A percentile compares a stretch with the other conserved stretches of the same genome.
Evolutionary conservation across 2,113 vertebrate genomes (phyloP).

Genomic region (Siniperca knerii): DNA sequence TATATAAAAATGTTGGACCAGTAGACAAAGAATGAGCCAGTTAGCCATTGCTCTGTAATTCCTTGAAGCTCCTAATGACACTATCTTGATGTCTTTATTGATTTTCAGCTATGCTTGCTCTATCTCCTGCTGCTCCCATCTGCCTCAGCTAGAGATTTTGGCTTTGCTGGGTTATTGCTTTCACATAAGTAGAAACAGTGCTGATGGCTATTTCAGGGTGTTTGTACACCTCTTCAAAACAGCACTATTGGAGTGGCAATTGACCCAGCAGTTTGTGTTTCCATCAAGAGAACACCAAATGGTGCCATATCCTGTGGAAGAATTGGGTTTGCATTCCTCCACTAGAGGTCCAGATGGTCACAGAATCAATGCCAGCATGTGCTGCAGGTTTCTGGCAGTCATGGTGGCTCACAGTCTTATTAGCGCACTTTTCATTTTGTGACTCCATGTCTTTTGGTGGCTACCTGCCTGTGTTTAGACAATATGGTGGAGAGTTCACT

Average conservation of each 20-base stretch:
- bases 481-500: constrained; percentile 15
- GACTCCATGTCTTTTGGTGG: constrained; percentile 27
- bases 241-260: neutral
- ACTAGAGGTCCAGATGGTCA: constrained; percentile 45
- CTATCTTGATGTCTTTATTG: constrained; percentile 56
- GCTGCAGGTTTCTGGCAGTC: constrained; percentile 54
- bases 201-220: constrained; percentile 2
- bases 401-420: neutral
- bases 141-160: constrained; percentile 31
- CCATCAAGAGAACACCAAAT: constrained; percentile 28
- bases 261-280: constrained; percentile 30
- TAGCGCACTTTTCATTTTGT: constrained; percentile 44
- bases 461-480: constrained; percentile 31
- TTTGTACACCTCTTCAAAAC: constrained; percentile 39
- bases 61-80: constrained; percentile 30
- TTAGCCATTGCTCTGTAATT: constrained; percentile 51
- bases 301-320: constrained; percentile 44
- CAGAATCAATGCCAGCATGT: constrained; percentile 34
- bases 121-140: constrained; percentile 47
- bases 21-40: constrained; percentile 39
- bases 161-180: constrained; percentile 9
- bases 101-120: constrained; percentile 29
- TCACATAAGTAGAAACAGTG: constrained; percentile 33
- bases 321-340: constrained; percentile 49
- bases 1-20: constrained; percentile 37